Base-by-base conservation (phyloP, 2,797 vertebrate species). In the Aulostomus chinensis region DNA sequence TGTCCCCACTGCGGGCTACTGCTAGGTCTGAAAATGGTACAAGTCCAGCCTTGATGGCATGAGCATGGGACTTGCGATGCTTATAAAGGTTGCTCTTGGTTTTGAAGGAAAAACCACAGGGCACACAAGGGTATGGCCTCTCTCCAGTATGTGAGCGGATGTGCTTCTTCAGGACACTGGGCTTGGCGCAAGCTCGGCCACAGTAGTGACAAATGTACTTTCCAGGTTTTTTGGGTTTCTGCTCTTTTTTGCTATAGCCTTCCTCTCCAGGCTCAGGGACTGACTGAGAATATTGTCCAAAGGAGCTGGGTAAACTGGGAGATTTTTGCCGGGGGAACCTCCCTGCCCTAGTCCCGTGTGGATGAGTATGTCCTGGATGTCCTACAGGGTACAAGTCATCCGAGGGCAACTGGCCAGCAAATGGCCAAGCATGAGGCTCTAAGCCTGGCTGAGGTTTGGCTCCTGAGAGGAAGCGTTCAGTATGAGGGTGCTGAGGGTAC, bases 1-100 rank as follows among this genome's bases (percentile, higher is more conserved):
- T 75, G 57, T 98, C 96, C 72, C 94, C 87, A 6, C 93, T 71
- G 25, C 93, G 94, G 47, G 93, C 90, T 54, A 88, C 89, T 2
- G 93, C 87, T n/a, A 95, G 88, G 61, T 99, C 97, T 11, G 96
- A 94, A 80, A 96, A 98, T 15, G 96, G 95, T 68, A 96, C 94
- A 38, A 98, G 84, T 48, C 96, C 95, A 17, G 97, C 96, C 91
- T 99, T 99, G 84, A 99, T 98, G 68, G 97, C 97, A 48, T 99
- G 97, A 61, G 97, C 96, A 36, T 99, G 97, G 22, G 97, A 99
- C 76, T 99, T 99, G 73, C 97, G 93, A 85, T 99, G 97, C 89
- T 99, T 99, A 86, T 99, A 99, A 73, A 99, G 92, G 89, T 99
- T 99, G 84, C 97, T 99, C 88, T 98, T 99, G 0, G 97, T 99